These are phyloP conservation scores for Drosophila burlai DNA, from an alignment of 1,140 invertebrate genomes.

Conservation along the genomic window DNA sequence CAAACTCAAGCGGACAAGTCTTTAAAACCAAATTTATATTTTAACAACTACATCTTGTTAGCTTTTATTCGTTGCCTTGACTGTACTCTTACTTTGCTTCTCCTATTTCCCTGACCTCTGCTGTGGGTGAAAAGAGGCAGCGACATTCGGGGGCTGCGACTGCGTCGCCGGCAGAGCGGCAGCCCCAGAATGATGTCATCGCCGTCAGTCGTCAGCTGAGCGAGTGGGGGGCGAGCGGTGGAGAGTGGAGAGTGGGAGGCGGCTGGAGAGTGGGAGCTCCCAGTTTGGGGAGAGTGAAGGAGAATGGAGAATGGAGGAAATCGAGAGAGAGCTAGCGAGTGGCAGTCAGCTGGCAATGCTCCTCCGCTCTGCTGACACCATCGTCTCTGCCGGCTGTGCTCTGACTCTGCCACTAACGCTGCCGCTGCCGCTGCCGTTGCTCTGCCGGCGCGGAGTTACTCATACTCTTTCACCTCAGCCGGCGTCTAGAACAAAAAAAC, in stretches of 20 bases:
- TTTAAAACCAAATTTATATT: too few species aligned
- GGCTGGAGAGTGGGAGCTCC: slow-evolving; percentile 3
- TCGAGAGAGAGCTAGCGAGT: slow-evolving; percentile 7
- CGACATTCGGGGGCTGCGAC: slow-evolving; percentile 14
- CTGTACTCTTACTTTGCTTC: neutral
- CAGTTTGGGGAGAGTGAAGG: neutral
- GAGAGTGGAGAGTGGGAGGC: slow-evolving; percentile 14
- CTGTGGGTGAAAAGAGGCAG: neutral
- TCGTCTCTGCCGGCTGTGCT: slow-evolving; percentile 42
- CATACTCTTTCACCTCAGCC: slow-evolving; percentile 34
- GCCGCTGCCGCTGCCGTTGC: slow-evolving; percentile 7
- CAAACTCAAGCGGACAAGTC: too few species aligned
- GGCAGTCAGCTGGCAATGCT: slow-evolving; percentile 59
- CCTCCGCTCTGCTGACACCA: slow-evolving; percentile 72
- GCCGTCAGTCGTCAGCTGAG: slow-evolving; percentile 45
- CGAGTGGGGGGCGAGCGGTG: slow-evolving; percentile 12
- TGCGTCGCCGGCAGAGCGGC: slow-evolving; percentile 22
- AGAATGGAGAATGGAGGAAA: slow-evolving; percentile 6
- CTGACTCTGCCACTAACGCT: slow-evolving; percentile 7
- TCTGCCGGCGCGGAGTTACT: slow-evolving; percentile 43
- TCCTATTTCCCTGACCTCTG: neutral
- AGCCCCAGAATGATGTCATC: slow-evolving; percentile 57
- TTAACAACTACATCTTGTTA: too few species aligned
- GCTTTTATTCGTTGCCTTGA: too few species aligned
- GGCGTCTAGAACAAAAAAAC: neutral